Percentiles rank a stretch among this genome's conserved stretches.
These are phyloP conservation scores for Chaetura pelagica DNA, from an alignment of 2,113 vertebrate species.

Conservation along the genomic window DNA sequence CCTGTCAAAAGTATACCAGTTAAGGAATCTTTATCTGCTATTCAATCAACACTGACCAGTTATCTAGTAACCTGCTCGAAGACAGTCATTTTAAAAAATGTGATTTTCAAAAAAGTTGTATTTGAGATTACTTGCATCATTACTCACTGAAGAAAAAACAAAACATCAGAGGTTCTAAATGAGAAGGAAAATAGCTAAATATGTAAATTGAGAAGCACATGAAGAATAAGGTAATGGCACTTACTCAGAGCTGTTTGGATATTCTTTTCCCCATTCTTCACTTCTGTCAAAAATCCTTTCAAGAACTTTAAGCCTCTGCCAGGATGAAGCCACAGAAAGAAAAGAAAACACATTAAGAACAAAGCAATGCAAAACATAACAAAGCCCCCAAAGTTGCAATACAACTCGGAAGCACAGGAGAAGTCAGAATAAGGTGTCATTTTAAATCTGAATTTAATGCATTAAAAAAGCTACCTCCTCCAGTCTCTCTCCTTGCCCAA, in stretches of 20 bases:
- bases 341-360: not conserved
- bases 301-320: constrained; percentile 93
- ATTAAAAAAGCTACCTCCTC: not conserved
- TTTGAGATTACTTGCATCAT: not conserved
- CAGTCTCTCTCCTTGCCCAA: not conserved
- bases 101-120: not conserved
- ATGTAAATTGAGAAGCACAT: not conserved
- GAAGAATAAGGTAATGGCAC: constrained; percentile 61
- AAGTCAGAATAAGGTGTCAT: not conserved
- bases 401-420: not conserved
- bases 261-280: constrained; percentile 88
- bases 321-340: not conserved
- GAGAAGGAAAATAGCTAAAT: not conserved
- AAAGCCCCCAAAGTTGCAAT: not conserved
- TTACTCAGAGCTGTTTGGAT: constrained; percentile 95
- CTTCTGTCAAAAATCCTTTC: constrained; percentile 91
- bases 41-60: not conserved
- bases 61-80: not conserved
- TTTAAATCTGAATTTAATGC: not conserved
- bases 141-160: not conserved
- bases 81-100: not conserved
- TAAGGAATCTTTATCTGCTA: not conserved
- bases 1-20: not conserved
- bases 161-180: not conserved
- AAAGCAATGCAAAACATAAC: not conserved